A percentile compares a stretch with the other conserved stretches of the same genome.
phyloP scores from a whole-genome alignment of 53 echinoderm and acorn worm species.

The Paracentrotus lividus region DNA sequence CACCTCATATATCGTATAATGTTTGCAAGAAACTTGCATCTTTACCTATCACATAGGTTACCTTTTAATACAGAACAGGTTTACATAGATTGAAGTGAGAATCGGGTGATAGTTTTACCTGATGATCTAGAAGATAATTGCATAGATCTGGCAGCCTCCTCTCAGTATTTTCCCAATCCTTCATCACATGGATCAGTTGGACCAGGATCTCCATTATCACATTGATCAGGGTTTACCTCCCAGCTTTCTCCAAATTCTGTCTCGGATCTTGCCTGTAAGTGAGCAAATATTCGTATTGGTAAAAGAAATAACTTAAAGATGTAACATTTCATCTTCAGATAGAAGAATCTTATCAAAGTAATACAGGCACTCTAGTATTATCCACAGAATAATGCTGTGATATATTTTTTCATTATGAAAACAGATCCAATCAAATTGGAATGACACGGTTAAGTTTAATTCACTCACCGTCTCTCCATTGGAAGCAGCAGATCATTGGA shows the following conservation, averaged over 20 bases:
- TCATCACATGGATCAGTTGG: constrained; percentile 73
- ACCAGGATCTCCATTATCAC: constrained; percentile 18
- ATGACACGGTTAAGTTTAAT: neutral
- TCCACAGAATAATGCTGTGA: neutral
- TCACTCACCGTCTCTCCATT: constrained; percentile 77
- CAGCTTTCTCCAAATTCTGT: constrained; percentile 81
- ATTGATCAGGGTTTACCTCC: constrained; percentile 65
- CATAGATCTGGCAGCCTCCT: constrained; percentile 32
- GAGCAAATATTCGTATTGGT: neutral
- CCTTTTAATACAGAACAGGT: too few relatives aligned
- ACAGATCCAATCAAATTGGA: too few relatives aligned
- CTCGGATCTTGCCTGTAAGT: constrained; percentile 63
- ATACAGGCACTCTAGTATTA: too few relatives aligned
- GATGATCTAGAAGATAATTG: constrained; percentile 22
- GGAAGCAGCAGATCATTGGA: constrained; percentile 73
- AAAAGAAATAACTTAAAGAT: neutral
- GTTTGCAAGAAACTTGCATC: too few relatives aligned
- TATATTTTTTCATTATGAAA: too few relatives aligned
- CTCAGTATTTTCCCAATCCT: neutral
- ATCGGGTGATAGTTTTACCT: neutral
- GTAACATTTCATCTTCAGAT: neutral
- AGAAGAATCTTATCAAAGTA: too few relatives aligned
- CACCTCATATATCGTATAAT: neutral
- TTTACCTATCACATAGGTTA: too few relatives aligned
- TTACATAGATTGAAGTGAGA: too few relatives aligned